Conservation (phyloP, 2,888 invertebrate species). For the Thecophora atra region DNA sequence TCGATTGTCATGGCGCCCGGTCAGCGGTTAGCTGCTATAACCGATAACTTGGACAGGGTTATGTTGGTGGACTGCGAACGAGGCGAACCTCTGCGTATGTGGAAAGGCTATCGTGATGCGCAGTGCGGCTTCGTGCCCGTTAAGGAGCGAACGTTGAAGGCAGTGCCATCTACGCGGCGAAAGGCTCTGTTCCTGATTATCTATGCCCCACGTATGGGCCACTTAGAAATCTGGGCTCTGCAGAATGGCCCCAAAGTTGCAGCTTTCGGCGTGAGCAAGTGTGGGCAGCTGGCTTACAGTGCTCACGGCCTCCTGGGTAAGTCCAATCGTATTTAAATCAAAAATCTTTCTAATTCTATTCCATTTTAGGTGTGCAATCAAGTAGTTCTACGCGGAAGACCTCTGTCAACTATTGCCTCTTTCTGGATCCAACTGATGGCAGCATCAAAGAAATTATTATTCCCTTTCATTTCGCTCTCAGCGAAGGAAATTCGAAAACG, state of each 20-base stretch:
- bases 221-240: slow-evolving; percentile 92
- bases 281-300: slow-evolving; percentile 81
- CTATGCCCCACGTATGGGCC: slow-evolving; percentile 90
- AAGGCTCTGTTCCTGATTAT: slow-evolving; percentile 86
- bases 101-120: slow-evolving; percentile 96
- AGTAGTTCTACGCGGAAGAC: slow-evolving; percentile 71
- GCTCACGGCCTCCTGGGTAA: slow-evolving; percentile 79
- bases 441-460: slow-evolving; percentile 83
- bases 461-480: slow-evolving; percentile 91
- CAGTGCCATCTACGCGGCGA: slow-evolving; percentile 59
- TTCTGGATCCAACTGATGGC: slow-evolving; percentile 82
- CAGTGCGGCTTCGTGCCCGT: slow-evolving; percentile 94
- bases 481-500: slow-evolving; percentile 85
- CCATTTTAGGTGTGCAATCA: slow-evolving; percentile 67
- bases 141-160: slow-evolving; percentile 69
- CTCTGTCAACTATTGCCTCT: slow-evolving; percentile 75
- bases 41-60: slow-evolving; percentile 89
- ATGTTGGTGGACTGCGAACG: slow-evolving; percentile 83
- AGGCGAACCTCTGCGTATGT: slow-evolving; percentile 84
- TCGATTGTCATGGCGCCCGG: slow-evolving; percentile 79
- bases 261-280: slow-evolving; percentile 88
- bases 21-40: slow-evolving; percentile 78
- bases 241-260: slow-evolving; percentile 91
- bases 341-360: neutral
- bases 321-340: neutral